Evolutionary conservation across 2,888 invertebrate species (phyloP).

Genomic region (Epirrhoe alternata): DNA sequence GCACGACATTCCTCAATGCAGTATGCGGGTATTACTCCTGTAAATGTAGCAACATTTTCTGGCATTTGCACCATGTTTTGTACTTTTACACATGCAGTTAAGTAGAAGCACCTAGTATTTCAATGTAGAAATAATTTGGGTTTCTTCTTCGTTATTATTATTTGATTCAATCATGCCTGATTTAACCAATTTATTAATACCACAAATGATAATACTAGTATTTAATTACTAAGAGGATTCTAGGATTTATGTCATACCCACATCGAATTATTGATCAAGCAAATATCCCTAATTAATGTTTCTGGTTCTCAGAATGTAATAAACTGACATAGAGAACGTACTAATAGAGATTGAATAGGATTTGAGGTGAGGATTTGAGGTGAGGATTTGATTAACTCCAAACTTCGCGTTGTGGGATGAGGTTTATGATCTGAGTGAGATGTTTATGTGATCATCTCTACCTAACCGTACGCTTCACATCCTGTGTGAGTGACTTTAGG

Average conservation of each 20-base stretch:
- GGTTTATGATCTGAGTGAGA: conserved; percentile 31
- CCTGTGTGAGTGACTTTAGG: neutral
- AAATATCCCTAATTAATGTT: conserved; percentile 37
- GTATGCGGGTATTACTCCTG: neutral
- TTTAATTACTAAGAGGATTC: neutral
- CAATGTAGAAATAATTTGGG: neutral
- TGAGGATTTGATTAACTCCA: conserved; percentile 39
- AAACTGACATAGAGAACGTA: conserved; percentile 24
- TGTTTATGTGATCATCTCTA: conserved; percentile 36
- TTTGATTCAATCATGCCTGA: neutral
- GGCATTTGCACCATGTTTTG: neutral
- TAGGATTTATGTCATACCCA: neutral
- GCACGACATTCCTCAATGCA: conserved; percentile 12
- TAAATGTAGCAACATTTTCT: neutral
- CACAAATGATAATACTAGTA: too few species aligned
- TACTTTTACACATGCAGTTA: neutral
- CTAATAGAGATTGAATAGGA: conserved; percentile 39
- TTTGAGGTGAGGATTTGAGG: conserved; percentile 37
- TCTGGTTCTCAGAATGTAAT: conserved; percentile 35
- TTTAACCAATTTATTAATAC: neutral
- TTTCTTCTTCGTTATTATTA: neutral
- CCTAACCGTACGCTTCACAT: conserved; percentile 9
- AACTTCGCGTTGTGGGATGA: conserved; percentile 33
- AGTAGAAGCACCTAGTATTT: neutral
- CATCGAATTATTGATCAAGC: conserved; percentile 23